Base-by-base conservation (phyloP, 2,113 vertebrate genomes). In the Peromyscus maniculatus region DNA sequence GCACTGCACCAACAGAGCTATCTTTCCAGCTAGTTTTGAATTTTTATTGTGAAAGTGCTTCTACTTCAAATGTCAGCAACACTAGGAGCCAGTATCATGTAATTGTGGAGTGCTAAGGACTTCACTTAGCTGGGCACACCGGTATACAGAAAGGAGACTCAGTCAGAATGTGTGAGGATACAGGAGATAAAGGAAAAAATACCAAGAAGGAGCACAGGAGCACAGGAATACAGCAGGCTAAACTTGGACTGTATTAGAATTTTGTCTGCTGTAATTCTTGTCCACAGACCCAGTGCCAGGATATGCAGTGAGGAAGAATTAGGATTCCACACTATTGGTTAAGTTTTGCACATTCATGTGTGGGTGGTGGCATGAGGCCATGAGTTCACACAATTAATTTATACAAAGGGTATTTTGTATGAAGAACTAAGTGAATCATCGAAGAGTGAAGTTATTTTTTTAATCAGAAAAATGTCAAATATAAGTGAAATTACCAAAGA, bases 401-500 rank as follows among this genome's bases (percentile, higher is more conserved):
- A 39, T 92, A 78, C 82, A 77, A 93, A 89, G 59, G 9, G 52
- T 93, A 26, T 94, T 97, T 95, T 62, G 77, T 74, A 49, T 43
- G 49, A 96, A 22, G 71, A 95, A 64, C 59, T 89, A 55, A 89
- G 78, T 90, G 93, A 96, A 87, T 97, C 43, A 82, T 83, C 84
- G 69, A 67, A 62, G 78, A 93, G 15, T 19, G 9, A 94, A 94
- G 91, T n/a, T 49, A 6, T 46, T 69, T 80, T 91, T 89, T 93
- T 4, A 83, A 93, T 84, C 94, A 86, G 59, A 90, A 89, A 89
- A 96, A 96, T 97, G 64, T 89, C 87, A 95, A 96, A 87, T 90
- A 52, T 83, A 97, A 75, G 46, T 94, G 78, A 96, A 96, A 91
- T 95, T 93, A 55, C 62, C 59, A 77, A 96, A 97, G 87, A 89